Base-by-base conservation (phyloP, 2,797 vertebrate species). In the Acipenser transmontanus region DNA sequence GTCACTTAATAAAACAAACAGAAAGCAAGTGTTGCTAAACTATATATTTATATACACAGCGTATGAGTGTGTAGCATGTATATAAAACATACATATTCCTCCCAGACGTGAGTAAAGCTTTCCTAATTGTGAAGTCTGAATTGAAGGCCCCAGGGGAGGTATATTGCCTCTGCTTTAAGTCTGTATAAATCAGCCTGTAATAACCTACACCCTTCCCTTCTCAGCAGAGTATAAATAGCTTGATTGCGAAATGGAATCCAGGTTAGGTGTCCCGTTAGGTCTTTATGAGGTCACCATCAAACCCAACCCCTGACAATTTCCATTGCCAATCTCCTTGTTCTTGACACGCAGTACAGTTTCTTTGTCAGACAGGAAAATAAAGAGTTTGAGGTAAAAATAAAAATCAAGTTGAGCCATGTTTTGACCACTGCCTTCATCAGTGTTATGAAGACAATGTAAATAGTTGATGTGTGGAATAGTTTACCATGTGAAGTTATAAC, bases 121-220 rank as follows among this genome's bases (percentile, higher is more conserved):
- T 65, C 64, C 64, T 56, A 65, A 65, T 65, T 65, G 64, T 56
- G 64, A 57, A 59, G 64, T 65, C 64, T 65, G 64, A 54, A 10
- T 50, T 52, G 54, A 65, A 49, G 57, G 64, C 20, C 49, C 51
- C n/a, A 17, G 13, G 13, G 56, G 51, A 34, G 64, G 34, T 14
- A 11, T 57, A 54, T 65, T 65, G 52, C 64, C 56, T 65, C 64
- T 65, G 64, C 64, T 65, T 57, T 57, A 57, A 57, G 54, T 57
- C 54, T 57, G 12, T 57, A 13, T 13, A 57, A 57, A 57, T 57
- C 54, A 57, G 54, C 12, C 54, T 57, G 54, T 57, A 65, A 56
- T 48, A 65, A 54, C 64, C 34, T 54, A 57, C 52, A 34, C 47
- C 63, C 9, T 12, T 54, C 49, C 63, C 54, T 52, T 10, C 12